A percentile compares a stretch with the other conserved stretches of the same genome.
phyloP scores from a whole-genome alignment of 1,140 invertebrate species.

The Bombus polaris region DNA sequence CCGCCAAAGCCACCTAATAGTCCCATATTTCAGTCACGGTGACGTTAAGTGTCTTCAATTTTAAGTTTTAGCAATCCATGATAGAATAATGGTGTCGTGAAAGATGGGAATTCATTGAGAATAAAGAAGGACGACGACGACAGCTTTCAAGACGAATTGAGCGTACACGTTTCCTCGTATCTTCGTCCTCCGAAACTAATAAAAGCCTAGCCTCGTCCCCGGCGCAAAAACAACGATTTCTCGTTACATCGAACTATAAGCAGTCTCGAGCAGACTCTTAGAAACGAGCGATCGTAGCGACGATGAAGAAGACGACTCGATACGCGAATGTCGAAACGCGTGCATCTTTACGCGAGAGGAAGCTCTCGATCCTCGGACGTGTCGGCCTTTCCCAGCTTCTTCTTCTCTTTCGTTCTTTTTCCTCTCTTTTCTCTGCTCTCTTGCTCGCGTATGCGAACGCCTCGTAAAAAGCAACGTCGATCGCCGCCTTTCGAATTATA shows the following conservation, averaged over 20 bases:
- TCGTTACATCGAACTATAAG: neutral
- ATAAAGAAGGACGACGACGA: neutral
- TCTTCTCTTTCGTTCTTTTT: neutral
- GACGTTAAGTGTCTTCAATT: neutral
- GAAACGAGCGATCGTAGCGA: neutral
- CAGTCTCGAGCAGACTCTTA: neutral
- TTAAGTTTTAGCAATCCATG: neutral
- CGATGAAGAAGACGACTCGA: neutral
- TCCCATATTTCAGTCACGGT: neutral
- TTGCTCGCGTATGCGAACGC: neutral
- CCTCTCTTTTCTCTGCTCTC: neutral
- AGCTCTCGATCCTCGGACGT: neutral
- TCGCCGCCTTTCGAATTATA: slow-evolving; percentile 60
- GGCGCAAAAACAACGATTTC: neutral
- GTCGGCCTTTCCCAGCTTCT: neutral
- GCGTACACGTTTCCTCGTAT: neutral
- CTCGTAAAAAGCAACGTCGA: slow-evolving; percentile 34
- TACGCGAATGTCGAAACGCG: slow-evolving; percentile 19
- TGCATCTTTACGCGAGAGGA: slow-evolving; percentile 24
- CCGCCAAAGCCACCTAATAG: neutral
- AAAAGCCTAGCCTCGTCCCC: neutral
- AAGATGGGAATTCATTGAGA: neutral
- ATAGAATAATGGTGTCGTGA: neutral
- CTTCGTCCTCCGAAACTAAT: neutral
- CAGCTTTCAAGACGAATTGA: neutral